Conservation (phyloP, 2,113 vertebrate genomes). For the Girardinichthys multiradiatus region DNA sequence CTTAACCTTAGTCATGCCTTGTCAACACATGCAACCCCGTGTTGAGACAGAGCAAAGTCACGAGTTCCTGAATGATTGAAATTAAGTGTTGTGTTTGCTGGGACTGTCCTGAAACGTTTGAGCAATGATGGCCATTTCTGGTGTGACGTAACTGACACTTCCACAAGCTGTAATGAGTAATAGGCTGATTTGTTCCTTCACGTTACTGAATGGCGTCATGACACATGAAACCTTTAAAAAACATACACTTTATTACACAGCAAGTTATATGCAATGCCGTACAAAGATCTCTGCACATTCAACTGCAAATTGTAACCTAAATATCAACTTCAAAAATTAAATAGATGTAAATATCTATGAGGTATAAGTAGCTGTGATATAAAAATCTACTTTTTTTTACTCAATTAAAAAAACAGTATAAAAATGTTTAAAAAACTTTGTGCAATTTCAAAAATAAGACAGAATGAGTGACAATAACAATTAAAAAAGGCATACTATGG, state of each 20-base stretch:
- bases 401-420: not conserved
- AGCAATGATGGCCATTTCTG: constrained; percentile 16
- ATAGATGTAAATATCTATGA: not conserved
- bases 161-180: not conserved
- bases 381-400: not conserved
- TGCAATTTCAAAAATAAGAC: no score
- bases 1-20: constrained; percentile 2
- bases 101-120: constrained; percentile 22
- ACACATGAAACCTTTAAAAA: not conserved
- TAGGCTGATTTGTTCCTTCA: no score
- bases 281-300: not conserved
- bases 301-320: not conserved
- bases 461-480: not conserved
- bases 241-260: constrained; percentile 28
- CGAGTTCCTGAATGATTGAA: constrained; percentile 17
- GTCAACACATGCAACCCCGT: not conserved
- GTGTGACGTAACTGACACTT: constrained; percentile 5
- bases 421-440: no score
- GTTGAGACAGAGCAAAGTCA: constrained; percentile 2
- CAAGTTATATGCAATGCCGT: not conserved
- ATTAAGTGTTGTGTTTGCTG: not conserved
- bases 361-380: not conserved
- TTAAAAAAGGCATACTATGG: no score
- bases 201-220: not conserved
- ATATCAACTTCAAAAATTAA: not conserved